Conservation (phyloP, 2,888 invertebrate genomes). For the Lepidochitona cinerea region DNA sequence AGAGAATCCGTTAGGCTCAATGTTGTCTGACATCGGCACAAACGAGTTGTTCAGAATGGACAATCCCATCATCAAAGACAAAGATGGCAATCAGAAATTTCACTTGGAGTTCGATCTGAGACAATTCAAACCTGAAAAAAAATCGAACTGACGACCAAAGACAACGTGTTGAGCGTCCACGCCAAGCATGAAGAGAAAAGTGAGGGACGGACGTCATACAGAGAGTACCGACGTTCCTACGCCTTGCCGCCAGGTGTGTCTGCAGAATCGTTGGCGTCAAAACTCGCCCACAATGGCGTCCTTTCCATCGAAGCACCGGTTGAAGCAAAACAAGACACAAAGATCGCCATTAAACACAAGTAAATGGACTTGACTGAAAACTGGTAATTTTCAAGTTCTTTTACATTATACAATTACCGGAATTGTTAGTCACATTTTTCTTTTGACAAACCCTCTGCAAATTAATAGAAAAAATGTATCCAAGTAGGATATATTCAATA, state of each 20-base stretch:
- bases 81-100: not conserved
- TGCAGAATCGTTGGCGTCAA: slow-evolving; percentile 95
- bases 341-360: not conserved
- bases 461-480: too few relatives aligned
- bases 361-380: too few relatives aligned
- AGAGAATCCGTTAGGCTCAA: too few relatives aligned
- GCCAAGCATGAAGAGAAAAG: slow-evolving; percentile 99
- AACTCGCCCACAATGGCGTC: slow-evolving; percentile 95
- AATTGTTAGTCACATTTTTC: too few relatives aligned
- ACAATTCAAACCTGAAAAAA: slow-evolving; percentile 80
- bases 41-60: not conserved
- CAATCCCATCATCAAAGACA: not conserved
- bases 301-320: slow-evolving; percentile 89
- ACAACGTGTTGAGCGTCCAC: slow-evolving; percentile 93
- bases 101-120: not conserved
- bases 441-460: too few relatives aligned
- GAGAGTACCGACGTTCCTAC: slow-evolving; percentile 98
- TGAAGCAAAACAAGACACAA: not conserved
- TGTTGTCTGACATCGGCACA: not conserved
- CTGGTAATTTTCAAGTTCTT: too few relatives aligned
- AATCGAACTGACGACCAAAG: slow-evolving; percentile 98
- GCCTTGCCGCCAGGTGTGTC: slow-evolving; percentile 96
- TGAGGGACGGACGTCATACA: slow-evolving; percentile 95
- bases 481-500: too few relatives aligned
- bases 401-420: too few relatives aligned